Evolutionary conservation across 2,797 vertebrate species (phyloP), one percentile per base, ranked within the genome.

Genomic region (Bufotes viridis): DNA sequence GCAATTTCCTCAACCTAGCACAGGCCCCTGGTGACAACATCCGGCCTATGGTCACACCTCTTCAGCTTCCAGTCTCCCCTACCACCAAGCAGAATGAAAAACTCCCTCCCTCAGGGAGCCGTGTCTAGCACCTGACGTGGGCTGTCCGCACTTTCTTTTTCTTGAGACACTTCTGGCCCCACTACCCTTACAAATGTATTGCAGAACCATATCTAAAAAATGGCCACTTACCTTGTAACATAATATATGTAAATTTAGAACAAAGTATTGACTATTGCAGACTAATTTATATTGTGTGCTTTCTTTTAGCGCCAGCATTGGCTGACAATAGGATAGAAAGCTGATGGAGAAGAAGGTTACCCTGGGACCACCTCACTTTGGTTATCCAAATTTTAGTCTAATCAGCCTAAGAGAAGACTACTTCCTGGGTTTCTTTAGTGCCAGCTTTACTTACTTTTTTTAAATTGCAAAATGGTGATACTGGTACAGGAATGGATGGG

Each of bases 381-480:
- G 74, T 9, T 75, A 79, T 57, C 22, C 83, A 63, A 61, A 24
- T 63, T 60, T 34, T 57, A 61, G 63, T 26, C 58, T 24, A 67
- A 58, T 69, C 49, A 58, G 53, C 82, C 70, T 22, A 75, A 34
- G 82, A 65, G 51, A 74, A 84, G 82, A 75, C 18, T 18, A 24
- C 82, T 75, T 84, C 69, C 82, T 15, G 6, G 60, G 51, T 67
- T 13, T 67, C 60, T 84, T 60, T 22, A 84, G 24, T 84, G 69
- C 70, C 55, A 74, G 26, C 49, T 74, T 84, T 61, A 20, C n/a
- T 60, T 34, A 42, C 14, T 57, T 60, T n/a, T 60, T 82, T 60
- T 84, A 42, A 42, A 74, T 84, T 74, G 72, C 55, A 75, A 58
- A 84, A 84, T 84, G 82, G 20, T 60, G 51, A 75, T 42, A 84